Conservation (phyloP, 2,113 vertebrate species). For the Gopherus flavomarginatus region DNA sequence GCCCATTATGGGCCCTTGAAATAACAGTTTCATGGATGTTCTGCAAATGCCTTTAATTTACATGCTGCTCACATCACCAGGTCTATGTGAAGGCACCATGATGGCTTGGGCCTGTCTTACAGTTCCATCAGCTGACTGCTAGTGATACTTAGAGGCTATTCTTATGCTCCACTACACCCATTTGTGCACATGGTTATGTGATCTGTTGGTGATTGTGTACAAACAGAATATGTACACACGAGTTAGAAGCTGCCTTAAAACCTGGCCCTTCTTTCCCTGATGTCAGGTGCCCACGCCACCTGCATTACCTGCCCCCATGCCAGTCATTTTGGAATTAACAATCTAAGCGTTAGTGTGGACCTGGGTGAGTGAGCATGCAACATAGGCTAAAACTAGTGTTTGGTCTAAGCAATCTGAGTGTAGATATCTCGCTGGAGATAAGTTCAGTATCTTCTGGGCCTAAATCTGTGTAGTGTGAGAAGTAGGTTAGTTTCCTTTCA, state of each 20-base stretch:
- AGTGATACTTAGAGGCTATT: not conserved
- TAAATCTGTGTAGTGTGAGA: not conserved
- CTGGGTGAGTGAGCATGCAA: not conserved
- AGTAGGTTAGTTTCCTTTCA: rapidly evolving
- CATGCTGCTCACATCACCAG: rapidly evolving
- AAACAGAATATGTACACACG: not conserved
- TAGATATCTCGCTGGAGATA: not conserved
- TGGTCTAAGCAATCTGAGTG: not conserved
- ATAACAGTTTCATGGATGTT: constrained; percentile 25
- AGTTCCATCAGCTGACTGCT: not conserved
- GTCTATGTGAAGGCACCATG: rapidly evolving
- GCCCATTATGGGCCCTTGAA: constrained; percentile 29
- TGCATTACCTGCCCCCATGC: not conserved
- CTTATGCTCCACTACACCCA: not conserved
- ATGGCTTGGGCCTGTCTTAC: not conserved
- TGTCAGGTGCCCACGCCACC: not conserved
- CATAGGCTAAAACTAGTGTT: not conserved
- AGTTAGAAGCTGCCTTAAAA: not conserved
- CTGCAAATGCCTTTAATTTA: not conserved
- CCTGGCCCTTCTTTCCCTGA: not conserved
- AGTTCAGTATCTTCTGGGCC: not conserved
- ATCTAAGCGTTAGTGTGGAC: not conserved
- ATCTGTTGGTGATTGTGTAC: not conserved
- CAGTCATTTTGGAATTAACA: not conserved
- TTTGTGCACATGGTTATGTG: not conserved